Evolutionary conservation across 2,113 vertebrate species (phyloP).

Genomic region (Lipotes vexillifer): DNA sequence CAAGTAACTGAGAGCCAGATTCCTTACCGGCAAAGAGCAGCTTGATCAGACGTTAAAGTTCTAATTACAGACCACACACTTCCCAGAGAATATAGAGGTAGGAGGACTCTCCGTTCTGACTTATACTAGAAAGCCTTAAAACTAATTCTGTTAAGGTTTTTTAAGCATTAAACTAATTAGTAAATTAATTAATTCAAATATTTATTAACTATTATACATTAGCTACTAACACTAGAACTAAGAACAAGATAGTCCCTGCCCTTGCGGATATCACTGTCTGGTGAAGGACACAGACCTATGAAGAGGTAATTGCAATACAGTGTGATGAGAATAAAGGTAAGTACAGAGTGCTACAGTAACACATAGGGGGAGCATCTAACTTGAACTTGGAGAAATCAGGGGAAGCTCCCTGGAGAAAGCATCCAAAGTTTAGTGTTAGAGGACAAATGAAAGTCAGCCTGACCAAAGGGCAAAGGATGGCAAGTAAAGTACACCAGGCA

Average conservation of each 20-base stretch:
- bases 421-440: background rate
- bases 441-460: background rate
- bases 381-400: background rate
- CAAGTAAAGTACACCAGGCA: background rate
- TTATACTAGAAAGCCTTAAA: background rate
- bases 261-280: background rate
- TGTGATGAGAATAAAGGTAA: background rate
- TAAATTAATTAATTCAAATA: background rate
- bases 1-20: background rate
- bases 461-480: background rate
- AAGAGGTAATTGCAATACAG: background rate
- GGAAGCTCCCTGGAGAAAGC: background rate
- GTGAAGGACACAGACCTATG: background rate
- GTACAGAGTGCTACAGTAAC: background rate
- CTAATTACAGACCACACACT: background rate
- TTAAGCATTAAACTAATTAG: background rate
- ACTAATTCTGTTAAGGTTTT: background rate
- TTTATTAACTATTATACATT: background rate
- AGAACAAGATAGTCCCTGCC: background rate
- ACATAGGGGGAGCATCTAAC: background rate
- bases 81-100: background rate
- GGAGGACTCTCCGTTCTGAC: background rate
- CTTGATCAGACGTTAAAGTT: background rate
- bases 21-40: background rate
- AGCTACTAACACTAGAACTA: background rate